Base-by-base conservation (phyloP, 2,888 invertebrate genomes). In the Cremastobaeus sp. region DNA sequence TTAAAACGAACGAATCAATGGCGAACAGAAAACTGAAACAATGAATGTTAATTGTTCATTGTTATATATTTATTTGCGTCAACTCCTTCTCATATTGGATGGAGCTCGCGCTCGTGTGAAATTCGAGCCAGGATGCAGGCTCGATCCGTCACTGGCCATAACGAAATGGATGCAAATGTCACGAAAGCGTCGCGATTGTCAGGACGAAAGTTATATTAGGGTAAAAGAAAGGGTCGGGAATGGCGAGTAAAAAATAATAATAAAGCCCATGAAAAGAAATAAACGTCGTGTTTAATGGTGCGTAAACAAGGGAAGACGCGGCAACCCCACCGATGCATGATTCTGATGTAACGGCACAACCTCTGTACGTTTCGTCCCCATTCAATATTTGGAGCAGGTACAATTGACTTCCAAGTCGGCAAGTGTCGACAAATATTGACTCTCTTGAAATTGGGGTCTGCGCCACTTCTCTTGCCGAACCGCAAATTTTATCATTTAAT, bases 281-380 rank as follows among this genome's bases (percentile, higher is more conserved):
- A 83, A 85, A 82, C 82, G 85, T 82, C 83, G 83, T 79, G 83
- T 85, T 86, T 85, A 86, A 86, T 86, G 86, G 85, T 80, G 86
- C 86, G 85, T 86, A 82, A 86, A 86, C 82, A 83, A 73, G 78
- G 79, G 79, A 39, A 43, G 57, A 48, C 12, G 17, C 64, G 41
- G 55, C 45, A 25, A 39, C 39, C 52, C 41, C 45, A 50, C 54
- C 35, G 65, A 32, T 34, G 30, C 18, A 39, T 30, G 32, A 47
- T 65, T 60, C 69, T 55, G 39, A 14, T 59, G 73, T 68, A 76
- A 74, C 65, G 65, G 68, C 28, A 30, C 60, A 11, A 57, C 48
- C 64, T 50, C 30, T 21, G 39, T 39, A 28, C 30, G 39, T 28
- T 17, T 15, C 47, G 66, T 34, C 57, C 62, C 68, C 21, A 15